Evolutionary conservation across 1,140 invertebrate genomes (phyloP).

Genomic region (Meloidogyne exigua): DNA sequence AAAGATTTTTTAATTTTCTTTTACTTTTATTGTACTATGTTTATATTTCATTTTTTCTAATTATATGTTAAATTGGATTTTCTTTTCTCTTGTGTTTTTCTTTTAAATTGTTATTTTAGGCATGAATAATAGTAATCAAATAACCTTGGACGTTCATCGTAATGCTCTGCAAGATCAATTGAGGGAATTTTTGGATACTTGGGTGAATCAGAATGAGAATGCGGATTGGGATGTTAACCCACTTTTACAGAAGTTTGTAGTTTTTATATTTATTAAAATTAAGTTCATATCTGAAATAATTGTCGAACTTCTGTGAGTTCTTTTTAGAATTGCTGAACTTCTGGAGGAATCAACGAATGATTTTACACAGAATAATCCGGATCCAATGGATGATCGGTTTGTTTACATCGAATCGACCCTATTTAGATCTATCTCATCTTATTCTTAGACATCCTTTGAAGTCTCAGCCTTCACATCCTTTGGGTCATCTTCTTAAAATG

Average conservation of each 20-base stretch:
- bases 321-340: conserved; percentile 43
- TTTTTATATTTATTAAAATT: conserved; percentile 13
- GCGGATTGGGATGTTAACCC: conserved; percentile 35
- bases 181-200: conserved; percentile 26
- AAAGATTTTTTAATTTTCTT: too few relatives aligned
- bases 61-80: too few relatives aligned
- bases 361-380: conserved; percentile 46
- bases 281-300: too few relatives aligned
- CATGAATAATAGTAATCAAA: background rate
- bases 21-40: too few relatives aligned
- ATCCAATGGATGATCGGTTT: conserved; percentile 31
- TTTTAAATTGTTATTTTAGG: background rate
- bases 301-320: background rate
- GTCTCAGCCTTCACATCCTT: conserved; percentile 34
- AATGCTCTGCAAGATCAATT: conserved; percentile 35
- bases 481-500: conserved; percentile 41
- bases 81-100: too few relatives aligned
- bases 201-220: conserved; percentile 43
- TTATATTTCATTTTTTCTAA: too few relatives aligned
- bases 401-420: background rate
- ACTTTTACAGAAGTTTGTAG: conserved; percentile 27
- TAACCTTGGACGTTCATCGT: background rate
- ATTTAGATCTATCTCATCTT: too few relatives aligned
- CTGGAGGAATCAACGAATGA: conserved; percentile 45
- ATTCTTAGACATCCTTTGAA: conserved; percentile 44